Base-by-base conservation (phyloP, 2,888 invertebrate species). In the Hipparchia semele region DNA sequence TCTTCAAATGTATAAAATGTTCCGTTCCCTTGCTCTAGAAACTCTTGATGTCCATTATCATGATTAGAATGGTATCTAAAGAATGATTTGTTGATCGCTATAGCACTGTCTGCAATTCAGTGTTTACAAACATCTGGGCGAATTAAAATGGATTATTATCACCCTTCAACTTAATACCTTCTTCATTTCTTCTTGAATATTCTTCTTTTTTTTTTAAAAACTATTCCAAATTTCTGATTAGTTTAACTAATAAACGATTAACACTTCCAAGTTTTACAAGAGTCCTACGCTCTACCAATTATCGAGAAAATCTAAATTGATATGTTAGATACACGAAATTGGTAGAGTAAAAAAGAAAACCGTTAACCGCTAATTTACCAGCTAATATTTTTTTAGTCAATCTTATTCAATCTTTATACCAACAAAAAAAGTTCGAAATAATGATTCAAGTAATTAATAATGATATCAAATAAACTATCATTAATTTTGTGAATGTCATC, bases 401-500 rank as follows among this genome's bases (percentile, higher is more conserved):
- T 9, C 45, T 67, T 58, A 58, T 45, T 23, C 23, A 12, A 51
- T 64, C 51, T 58, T 75, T 72, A 77, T 74, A 74, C 71, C 59
- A 76, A 77, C 73, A 78, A 78, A 68, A 73, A 77, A 77, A 76
- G 74, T 70, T 75, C 65, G 71, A 76, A 80, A 81, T 86, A 88
- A 90, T 86, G 86, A 82, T 87, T 86, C 85, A 86, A 87, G 89
- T 87, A 91, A 91, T 92, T 91, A 90, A 91, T 91, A 86, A 90
- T 87, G 85, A 87, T 89, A 90, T 88, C 85, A 84, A 78, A 77
- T 72, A 77, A 73, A 79, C 77, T 80, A 86, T 89, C 90, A 91
- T 92, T 88, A 90, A 90, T 91, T 84, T 82, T 81, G 83, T 80
- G 82, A 84, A 85, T 84, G 85, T 84, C 83, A 84, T 87, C 86